Base-by-base conservation (phyloP, 2,888 invertebrate species). In the Dorcus parallelipipedus region DNA sequence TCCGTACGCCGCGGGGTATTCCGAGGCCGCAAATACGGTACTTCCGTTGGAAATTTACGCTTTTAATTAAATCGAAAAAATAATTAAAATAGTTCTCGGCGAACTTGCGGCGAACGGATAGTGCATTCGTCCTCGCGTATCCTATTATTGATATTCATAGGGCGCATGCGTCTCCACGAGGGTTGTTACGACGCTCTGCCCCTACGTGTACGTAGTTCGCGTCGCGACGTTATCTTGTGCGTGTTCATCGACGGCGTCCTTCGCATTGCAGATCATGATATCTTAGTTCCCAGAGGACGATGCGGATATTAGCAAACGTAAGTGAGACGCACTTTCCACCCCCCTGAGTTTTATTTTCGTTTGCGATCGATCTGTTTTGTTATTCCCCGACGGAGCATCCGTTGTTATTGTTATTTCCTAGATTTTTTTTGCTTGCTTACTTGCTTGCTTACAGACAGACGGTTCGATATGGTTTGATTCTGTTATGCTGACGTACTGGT, bases 111-210 rank as follows among this genome's bases (percentile, higher is more conserved):
- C 52, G 10, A 43, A 49, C 45, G 50, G 56, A 56, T 43, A 54
- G 47, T 38, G n/a, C 47, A 33, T 51, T 39, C 47, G 56, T 17
- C 45, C 51, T 50, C 56, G 51, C 56, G 56, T 51, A 45, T 51
- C 56, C 56, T 48, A 51, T 56, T 56, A 56, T 56, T 56, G 56
- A 56, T 56, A 56, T 56, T 56, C 56, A 48, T 14, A 40, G 52
- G 47, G 56, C 56, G 56, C 56, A 10, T 51, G 56, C 56, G 56
- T 47, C 50, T 9, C 50, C 51, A 56, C 56, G 56, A 47, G 56
- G 56, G 56, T 56, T 56, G 56, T 56, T 52, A 45, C 45, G 39
- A 47, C 47, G 45, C 45, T 17, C 45, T 43, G 51, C 56, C 56
- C 56, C 56, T 52, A 23, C 38, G 40, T 43, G 51, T 39, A 47